These are phyloP conservation scores for zebrafish (Danio rerio) DNA, from an alignment of 2,113 vertebrate genomes.

Conservation along the genomic window DNA sequence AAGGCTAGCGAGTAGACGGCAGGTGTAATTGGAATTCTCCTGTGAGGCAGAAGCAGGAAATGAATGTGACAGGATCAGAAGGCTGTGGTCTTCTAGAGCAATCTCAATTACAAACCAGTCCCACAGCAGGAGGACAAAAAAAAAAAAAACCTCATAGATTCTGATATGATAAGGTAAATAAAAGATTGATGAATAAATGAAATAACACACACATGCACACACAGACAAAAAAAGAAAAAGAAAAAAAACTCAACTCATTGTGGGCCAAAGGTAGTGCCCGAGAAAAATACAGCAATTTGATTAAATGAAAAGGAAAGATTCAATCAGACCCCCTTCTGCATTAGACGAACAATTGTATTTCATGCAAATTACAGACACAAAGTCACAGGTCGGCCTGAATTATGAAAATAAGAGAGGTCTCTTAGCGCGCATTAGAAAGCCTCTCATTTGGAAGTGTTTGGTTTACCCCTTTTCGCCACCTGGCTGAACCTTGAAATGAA, in stretches of 20 bases:
- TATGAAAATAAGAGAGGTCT: constrained; percentile 61
- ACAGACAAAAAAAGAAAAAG: too few species aligned
- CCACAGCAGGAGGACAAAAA: not conserved
- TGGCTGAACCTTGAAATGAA: constrained; percentile 53
- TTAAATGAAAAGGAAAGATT: constrained; percentile 53
- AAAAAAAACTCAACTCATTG: not conserved
- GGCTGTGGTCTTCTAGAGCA: constrained; percentile 53
- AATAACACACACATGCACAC: not conserved
- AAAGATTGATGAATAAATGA: constrained; percentile 36
- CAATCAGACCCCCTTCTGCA: constrained; percentile 29
- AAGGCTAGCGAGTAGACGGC: constrained; percentile 48
- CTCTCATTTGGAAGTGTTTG: constrained; percentile 58
- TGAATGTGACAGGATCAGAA: constrained; percentile 64
- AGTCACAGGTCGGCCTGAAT: constrained; percentile 48
- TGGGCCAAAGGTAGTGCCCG: not conserved
- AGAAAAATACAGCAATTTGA: constrained; percentile 23
- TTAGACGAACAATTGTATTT: constrained; percentile 38
- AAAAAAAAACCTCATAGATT: constrained; percentile 6
- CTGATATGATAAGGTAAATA: constrained; percentile 48
- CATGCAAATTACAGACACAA: constrained; percentile 51
- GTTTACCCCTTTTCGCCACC: constrained; percentile 53
- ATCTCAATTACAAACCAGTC: constrained; percentile 61
- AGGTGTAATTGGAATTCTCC: constrained; percentile 65
- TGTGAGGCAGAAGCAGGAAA: constrained; percentile 62
- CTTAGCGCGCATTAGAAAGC: constrained; percentile 49